These are phyloP conservation scores for Luscinia megarhynchos DNA, from an alignment of 2,797 vertebrate genomes.

Conservation along the genomic window DNA sequence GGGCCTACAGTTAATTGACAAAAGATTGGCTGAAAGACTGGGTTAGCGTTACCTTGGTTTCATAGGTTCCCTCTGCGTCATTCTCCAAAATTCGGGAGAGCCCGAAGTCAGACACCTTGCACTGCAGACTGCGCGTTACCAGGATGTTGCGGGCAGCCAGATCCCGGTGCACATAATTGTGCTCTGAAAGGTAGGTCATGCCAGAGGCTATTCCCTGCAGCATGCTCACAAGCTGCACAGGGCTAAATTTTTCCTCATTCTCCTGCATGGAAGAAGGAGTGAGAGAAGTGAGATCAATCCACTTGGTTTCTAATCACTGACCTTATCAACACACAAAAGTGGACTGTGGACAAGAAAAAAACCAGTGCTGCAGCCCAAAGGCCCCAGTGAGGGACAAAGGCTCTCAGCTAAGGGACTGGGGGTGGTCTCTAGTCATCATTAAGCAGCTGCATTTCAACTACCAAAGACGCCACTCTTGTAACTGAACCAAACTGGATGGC, in stretches of 20 bases:
- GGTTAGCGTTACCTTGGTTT: conserved; percentile 76
- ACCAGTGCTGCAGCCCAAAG: not conserved
- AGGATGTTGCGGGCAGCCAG: conserved; percentile 93
- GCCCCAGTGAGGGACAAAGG: not conserved
- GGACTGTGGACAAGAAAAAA: not conserved
- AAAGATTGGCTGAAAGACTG: not conserved
- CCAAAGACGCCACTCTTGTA: not conserved
- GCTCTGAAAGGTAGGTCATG: conserved; percentile 95
- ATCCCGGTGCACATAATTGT: conserved; percentile 93
- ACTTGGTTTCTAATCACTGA: not conserved
- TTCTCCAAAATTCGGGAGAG: conserved; percentile 91
- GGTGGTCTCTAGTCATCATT: not conserved
- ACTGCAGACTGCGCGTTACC: conserved; percentile 91
- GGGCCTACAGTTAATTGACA: not conserved
- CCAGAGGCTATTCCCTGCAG: conserved; percentile 92
- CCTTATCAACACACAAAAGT: not conserved
- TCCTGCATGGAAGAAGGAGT: conserved; percentile 64
- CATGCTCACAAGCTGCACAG: conserved; percentile 93
- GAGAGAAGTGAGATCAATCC: not conserved
- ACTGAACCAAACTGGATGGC: not conserved
- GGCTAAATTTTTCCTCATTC: conserved; percentile 77
- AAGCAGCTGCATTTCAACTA: not conserved
- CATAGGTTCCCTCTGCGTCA: conserved; percentile 83
- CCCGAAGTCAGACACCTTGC: conserved; percentile 96
- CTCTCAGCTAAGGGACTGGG: not conserved